Conservation (phyloP, 2,113 vertebrate species). For the Sialia sialis region DNA sequence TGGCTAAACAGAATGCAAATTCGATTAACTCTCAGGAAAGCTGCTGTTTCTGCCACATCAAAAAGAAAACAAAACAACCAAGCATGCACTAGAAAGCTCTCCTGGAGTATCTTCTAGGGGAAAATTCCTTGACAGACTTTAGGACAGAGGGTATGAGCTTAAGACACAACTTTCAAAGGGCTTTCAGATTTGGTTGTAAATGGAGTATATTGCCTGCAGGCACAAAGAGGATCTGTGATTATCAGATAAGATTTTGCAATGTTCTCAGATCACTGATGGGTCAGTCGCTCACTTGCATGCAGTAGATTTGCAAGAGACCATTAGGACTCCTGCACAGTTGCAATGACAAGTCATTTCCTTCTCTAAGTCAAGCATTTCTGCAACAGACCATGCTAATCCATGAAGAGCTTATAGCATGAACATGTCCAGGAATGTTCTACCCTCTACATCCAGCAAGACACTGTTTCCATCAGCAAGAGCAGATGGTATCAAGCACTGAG, state of each 20-base stretch:
- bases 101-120: background rate
- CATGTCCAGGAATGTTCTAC: background rate
- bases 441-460: background rate
- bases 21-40: background rate
- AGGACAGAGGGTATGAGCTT: background rate
- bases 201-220: background rate
- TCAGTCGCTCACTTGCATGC: background rate
- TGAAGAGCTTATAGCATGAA: background rate
- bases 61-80: background rate
- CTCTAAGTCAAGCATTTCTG: background rate
- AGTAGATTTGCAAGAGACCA: background rate
- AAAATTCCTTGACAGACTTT: background rate
- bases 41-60: background rate
- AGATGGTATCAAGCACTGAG: background rate
- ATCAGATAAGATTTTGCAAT: background rate
- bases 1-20: background rate
- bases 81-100: background rate
- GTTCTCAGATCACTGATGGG: background rate
- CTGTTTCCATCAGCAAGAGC: background rate
- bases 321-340: background rate
- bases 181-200: slow-evolving; percentile 10
- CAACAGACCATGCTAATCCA: background rate
- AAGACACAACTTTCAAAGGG: background rate
- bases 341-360: background rate
- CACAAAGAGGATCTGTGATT: background rate